Conservation (phyloP, 1,140 invertebrate genomes). For the Magallana ariakensis region DNA sequence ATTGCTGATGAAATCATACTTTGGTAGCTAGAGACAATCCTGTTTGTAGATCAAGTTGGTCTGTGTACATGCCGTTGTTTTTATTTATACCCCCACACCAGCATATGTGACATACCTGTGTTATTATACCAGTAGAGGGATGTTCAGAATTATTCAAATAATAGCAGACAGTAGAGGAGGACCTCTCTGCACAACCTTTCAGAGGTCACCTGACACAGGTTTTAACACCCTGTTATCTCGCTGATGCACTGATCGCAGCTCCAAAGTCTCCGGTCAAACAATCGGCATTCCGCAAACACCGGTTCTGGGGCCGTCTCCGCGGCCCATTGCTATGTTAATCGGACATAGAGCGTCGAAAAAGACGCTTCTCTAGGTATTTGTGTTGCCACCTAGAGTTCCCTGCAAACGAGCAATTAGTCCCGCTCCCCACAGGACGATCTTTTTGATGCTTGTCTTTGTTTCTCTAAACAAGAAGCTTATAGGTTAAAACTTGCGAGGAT, state of each 20-base stretch:
- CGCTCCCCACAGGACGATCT: slow-evolving; percentile 18
- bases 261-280: slow-evolving; percentile 19
- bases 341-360: slow-evolving; percentile 1
- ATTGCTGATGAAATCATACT: no score
- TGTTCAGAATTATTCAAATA: slow-evolving; percentile 8
- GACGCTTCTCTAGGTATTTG: not conserved
- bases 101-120: not conserved
- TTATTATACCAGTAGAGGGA: not conserved
- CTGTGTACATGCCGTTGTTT: not conserved
- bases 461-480: slow-evolving; percentile 19
- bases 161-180: slow-evolving; percentile 7
- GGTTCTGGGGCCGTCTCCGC: not conserved
- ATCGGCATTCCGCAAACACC: slow-evolving; percentile 17
- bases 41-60: not conserved
- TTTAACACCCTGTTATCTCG: slow-evolving; percentile 28
- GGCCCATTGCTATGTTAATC: slow-evolving; percentile 22
- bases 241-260: slow-evolving; percentile 30
- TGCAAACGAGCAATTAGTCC: slow-evolving; percentile 33
- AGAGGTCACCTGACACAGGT: slow-evolving; percentile 30
- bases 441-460: slow-evolving; percentile 27
- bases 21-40: not conserved
- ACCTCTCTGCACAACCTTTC: slow-evolving; percentile 7
- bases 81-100: slow-evolving; percentile 22
- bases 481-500: slow-evolving; percentile 30
- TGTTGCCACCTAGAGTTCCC: slow-evolving; percentile 10